Conservation (phyloP, 2,888 invertebrate genomes). For the Rhaphigaster nebulosa region DNA sequence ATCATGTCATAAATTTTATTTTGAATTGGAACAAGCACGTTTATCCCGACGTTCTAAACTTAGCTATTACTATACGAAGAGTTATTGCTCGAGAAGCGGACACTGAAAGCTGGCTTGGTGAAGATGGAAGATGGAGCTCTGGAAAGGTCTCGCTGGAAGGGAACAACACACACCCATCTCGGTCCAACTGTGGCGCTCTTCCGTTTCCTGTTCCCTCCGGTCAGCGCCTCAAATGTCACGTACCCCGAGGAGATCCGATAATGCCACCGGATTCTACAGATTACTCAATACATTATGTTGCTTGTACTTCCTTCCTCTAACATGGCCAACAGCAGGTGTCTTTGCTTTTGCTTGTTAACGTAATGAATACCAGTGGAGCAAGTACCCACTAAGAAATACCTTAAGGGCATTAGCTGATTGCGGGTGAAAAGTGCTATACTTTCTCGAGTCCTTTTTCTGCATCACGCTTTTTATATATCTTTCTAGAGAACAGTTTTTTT, state of each 20-base stretch:
- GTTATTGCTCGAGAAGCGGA: neutral
- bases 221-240: slow-evolving; percentile 22
- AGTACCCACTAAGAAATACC: neutral
- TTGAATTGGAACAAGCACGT: neutral
- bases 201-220: slow-evolving; percentile 12
- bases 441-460: neutral
- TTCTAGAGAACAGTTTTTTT: neutral
- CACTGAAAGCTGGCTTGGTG: neutral
- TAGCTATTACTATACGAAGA: neutral
- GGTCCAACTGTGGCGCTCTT: neutral
- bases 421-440: neutral
- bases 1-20: neutral
- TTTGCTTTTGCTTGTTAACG: neutral
- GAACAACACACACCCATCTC: slow-evolving; percentile 21
- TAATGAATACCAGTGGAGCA: neutral
- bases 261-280: neutral
- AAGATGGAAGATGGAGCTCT: neutral
- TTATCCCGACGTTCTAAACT: neutral
- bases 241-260: slow-evolving; percentile 4
- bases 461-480: neutral
- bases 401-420: neutral
- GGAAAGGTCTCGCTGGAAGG: neutral
- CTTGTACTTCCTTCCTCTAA: neutral
- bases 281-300: slow-evolving; percentile 2
- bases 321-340: neutral